Evolutionary conservation across 92 coral and sea anemone species (phyloP), one percentile per base, ranked within the genome.

Genomic region (Paramuricea clavata): DNA sequence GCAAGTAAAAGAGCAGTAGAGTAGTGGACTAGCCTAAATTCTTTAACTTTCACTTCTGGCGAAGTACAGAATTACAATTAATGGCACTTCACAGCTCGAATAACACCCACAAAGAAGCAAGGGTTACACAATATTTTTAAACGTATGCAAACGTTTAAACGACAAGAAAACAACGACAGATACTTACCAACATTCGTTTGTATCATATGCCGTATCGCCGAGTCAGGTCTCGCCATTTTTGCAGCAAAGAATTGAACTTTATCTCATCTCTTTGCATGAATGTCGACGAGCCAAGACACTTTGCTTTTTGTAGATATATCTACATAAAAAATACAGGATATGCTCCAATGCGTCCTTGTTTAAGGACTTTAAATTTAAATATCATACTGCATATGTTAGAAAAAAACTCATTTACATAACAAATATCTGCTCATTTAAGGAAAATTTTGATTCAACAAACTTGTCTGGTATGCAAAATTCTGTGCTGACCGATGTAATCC

Each of bases 1-100:
- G 11, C 9, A 27, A 26, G 72, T 39, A 65, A 65, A 65, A 65
- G 72, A 65, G 41, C 72, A 65, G 17, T 31, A 65, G 72, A 65
- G 41, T 39, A 65, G 17, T 31, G 23, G 6, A 65, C 36, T 65
- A 65, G 2, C 11, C 39, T 30, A 28, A 33, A 33, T 0, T 3
- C n/a, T 19, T 23, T 21, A 5, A 23, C 64, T n/a, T n/a, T 8
- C 8, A 56, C 23, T n/a, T 56, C 6, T 23, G 26, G 21, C 64
- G 23, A 27, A 65, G 35, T 5, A 11, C 41, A 22, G 30, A 60
- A 7, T 21, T 6, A 26, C 31, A 21, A 21, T 2, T 22, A 60
- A 36, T 36, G 42, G 42, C 3, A 2, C 42, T 36, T 47, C 52
- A 1, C 52, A 47, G 52, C 10, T 54, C 41, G 23, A n/a, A n/a